Base-by-base conservation (phyloP, 2,797 vertebrate genomes). In the Sparidentex hasta region DNA sequence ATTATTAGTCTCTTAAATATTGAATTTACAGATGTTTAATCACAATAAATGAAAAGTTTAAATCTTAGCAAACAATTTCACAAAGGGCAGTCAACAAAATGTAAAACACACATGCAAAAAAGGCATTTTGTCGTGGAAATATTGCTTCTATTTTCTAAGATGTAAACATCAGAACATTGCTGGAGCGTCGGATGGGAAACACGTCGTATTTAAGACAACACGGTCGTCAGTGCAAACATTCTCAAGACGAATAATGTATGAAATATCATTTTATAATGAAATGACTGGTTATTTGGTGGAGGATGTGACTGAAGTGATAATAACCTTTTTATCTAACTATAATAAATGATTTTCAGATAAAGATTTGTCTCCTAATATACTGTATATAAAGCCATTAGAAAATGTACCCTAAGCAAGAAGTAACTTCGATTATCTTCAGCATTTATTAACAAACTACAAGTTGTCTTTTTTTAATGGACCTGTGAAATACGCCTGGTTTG, bases 181-280 rank as follows among this genome's bases (percentile, higher is more conserved):
- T 85, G 48, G 52, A 48, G 56, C 71, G 75, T 67, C 27, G 2
- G 71, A 81, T 77, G 82, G 71, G 58, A 85, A 77, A 83, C 67
- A 82, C 74, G 59, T 76, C 46, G 14, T 47, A 73, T 80, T 89
- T 88, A 92, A 93, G 84, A 92, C 90, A 91, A 80, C 12, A 69
- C 23, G 89, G 90, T 83, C 77, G 80, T 90, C 84, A 92, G 93
- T 94, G 93, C 93, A 94, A 94, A 90, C 85, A 55, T 76, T 87
- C 71, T 72, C 11, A 23, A 82, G 41, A 83, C 7, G 29, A 61
- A 67, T 74, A 43, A 25, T 7, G 21, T 27, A 58, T 63, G 0
- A 54, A 65, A 57, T 20, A 62, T 1, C 7, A 41, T 16, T 64
- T 11, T 63, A 12, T 5, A 25, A 65, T 2, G 41, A 58, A 50